A percentile compares a stretch with the other conserved stretches of the same genome.
phyloP scores from a whole-genome alignment of 1,140 invertebrate genomes.

The Cherax quadricarinatus region DNA sequence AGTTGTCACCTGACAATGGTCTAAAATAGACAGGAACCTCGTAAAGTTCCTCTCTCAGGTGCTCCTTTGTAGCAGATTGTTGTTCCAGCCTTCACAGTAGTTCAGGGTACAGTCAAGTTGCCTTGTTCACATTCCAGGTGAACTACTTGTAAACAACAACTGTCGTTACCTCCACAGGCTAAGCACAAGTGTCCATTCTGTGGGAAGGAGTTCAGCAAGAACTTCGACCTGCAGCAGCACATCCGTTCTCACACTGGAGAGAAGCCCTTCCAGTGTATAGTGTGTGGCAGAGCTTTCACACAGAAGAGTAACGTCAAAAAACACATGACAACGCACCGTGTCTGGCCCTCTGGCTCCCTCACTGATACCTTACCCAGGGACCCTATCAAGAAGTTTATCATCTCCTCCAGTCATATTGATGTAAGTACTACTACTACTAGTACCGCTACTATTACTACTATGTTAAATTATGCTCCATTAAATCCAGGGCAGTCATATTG shows the following conservation, averaged over 20 bases:
- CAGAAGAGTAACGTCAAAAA: constrained; percentile 80
- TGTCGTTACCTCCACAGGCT: constrained; percentile 3
- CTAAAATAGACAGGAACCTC: no score
- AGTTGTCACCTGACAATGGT: no score
- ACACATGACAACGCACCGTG: constrained; percentile 79
- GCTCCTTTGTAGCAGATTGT: no score
- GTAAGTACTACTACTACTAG: not conserved
- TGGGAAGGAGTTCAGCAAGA: constrained; percentile 78
- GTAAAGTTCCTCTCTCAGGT: no score
- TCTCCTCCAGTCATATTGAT: constrained; percentile 22
- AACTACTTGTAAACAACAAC: not conserved
- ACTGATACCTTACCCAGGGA: constrained; percentile 77
- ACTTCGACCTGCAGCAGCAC: constrained; percentile 85
- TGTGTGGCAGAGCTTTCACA: constrained; percentile 79
- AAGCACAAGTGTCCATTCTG: constrained; percentile 73
- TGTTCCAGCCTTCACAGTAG: not conserved
- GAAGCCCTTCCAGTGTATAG: constrained; percentile 80
- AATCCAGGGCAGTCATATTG: no score
- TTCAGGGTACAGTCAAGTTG: no score
- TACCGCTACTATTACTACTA: no score
- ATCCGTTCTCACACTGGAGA: constrained; percentile 83
- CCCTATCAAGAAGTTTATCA: constrained; percentile 68
- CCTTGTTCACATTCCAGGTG: no score
- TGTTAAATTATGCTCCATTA: no score
- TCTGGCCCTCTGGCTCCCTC: constrained; percentile 77